phyloP scores from a whole-genome alignment of 1,140 invertebrate species.

The Limonius californicus region DNA sequence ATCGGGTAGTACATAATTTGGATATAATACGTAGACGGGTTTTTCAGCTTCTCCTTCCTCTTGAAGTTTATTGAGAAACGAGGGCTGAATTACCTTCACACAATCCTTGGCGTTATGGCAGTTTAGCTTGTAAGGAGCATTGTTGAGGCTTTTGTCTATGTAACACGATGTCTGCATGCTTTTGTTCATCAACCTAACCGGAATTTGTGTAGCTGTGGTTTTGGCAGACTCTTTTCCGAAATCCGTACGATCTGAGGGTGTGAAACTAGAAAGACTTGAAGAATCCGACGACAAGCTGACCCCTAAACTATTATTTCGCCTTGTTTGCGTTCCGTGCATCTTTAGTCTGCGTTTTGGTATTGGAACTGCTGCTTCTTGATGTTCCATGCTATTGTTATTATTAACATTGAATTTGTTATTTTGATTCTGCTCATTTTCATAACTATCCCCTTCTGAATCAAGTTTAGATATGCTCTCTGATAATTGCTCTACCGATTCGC shows the following conservation, averaged over 20 bases:
- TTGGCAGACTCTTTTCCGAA: slow-evolving; percentile 37
- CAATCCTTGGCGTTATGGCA: slow-evolving; percentile 33
- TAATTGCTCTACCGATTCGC: slow-evolving; percentile 50
- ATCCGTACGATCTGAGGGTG: background rate
- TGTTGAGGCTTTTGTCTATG: slow-evolving; percentile 36
- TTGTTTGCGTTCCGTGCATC: slow-evolving; percentile 31
- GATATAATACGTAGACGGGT: slow-evolving; percentile 86
- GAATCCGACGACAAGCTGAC: slow-evolving; percentile 17
- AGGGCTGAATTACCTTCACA: slow-evolving; percentile 59
- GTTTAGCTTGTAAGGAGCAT: slow-evolving; percentile 31
- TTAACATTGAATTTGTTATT: slow-evolving; percentile 50
- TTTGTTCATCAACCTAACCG: slow-evolving; percentile 57
- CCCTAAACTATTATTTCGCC: slow-evolving; percentile 9
- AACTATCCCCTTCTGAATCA: slow-evolving; percentile 31
- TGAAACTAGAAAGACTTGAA: slow-evolving; percentile 15
- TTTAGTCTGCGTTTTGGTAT: slow-evolving; percentile 25
- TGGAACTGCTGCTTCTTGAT: background rate
- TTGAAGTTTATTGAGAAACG: slow-evolving; percentile 62
- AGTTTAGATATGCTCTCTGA: slow-evolving; percentile 49
- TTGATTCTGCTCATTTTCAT: slow-evolving; percentile 30
- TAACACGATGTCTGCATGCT: slow-evolving; percentile 68
- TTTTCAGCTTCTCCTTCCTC: slow-evolving; percentile 59
- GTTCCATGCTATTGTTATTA: slow-evolving; percentile 47
- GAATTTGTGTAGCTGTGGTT: slow-evolving; percentile 23
- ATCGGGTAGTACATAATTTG: slow-evolving; percentile 87